Evolutionary conservation across 2,888 invertebrate species (phyloP).

Genomic region (Cephus nigrinus): DNA sequence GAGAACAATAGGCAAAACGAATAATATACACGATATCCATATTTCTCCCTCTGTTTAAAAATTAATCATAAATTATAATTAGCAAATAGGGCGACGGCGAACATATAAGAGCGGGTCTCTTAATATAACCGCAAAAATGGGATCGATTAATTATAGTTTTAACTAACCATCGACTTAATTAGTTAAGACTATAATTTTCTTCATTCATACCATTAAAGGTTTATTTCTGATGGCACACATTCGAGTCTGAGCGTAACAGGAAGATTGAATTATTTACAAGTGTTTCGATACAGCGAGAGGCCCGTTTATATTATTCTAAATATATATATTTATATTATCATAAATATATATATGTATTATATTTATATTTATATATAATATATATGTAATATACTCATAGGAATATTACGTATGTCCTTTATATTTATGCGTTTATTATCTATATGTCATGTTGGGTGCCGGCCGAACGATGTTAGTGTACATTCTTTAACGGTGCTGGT

Average conservation of each 20-base stretch:
- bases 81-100: neutral
- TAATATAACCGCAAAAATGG: neutral
- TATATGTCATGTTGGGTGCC: neutral
- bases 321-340: neutral
- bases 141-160: neutral
- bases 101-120: neutral
- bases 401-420: neutral
- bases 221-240: neutral
- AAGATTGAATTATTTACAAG: neutral
- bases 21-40: neutral
- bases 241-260: neutral
- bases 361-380: neutral
- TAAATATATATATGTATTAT: neutral
- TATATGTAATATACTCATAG: neutral
- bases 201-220: neutral
- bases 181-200: neutral
- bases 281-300: neutral
- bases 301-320: neutral
- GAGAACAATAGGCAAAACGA: neutral
- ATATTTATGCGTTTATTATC: neutral
- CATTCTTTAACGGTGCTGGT: neutral
- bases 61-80: neutral
- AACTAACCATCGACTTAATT: neutral
- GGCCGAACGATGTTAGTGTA: neutral
- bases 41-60: neutral